Evolutionary conservation across 2,113 vertebrate species (phyloP).

Genomic region (Plectropomus leopardus): DNA sequence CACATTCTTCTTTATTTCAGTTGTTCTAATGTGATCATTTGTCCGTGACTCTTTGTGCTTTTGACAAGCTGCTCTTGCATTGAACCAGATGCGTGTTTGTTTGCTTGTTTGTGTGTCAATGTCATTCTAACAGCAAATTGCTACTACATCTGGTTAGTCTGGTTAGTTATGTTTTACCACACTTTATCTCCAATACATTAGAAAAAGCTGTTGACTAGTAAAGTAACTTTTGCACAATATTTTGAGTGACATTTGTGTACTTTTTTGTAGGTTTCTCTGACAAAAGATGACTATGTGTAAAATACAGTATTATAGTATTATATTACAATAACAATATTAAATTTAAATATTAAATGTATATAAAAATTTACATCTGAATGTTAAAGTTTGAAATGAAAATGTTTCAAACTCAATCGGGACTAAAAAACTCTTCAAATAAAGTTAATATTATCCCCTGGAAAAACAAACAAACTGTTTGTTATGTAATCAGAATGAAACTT

Average conservation of each 20-base stretch:
- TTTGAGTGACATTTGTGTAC: not conserved
- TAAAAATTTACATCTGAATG: not conserved
- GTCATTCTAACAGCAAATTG: not conserved
- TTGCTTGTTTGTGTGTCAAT: not conserved
- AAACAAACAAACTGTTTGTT: too few species aligned
- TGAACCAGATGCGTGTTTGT: not conserved
- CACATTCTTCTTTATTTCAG: slow-evolving; percentile 38
- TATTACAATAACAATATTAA: not conserved
- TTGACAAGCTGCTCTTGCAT: slow-evolving; percentile 16
- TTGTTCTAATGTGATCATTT: slow-evolving; percentile 46
- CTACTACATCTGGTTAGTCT: slow-evolving; percentile 9
- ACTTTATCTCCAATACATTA: not conserved
- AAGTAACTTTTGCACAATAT: not conserved
- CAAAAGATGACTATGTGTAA: not conserved
- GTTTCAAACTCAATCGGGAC: not conserved
- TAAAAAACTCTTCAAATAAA: not conserved
- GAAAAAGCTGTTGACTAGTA: not conserved
- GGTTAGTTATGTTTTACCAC: not conserved
- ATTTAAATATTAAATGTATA: too few species aligned
- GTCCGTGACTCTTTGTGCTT: not conserved
- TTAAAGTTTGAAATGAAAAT: not conserved
- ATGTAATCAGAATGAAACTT: too few species aligned
- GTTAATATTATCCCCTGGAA: not conserved
- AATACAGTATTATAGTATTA: too few species aligned
- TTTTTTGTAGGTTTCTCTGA: not conserved